Conservation (phyloP, 2,113 vertebrate species). For the Plecotus auritus region DNA sequence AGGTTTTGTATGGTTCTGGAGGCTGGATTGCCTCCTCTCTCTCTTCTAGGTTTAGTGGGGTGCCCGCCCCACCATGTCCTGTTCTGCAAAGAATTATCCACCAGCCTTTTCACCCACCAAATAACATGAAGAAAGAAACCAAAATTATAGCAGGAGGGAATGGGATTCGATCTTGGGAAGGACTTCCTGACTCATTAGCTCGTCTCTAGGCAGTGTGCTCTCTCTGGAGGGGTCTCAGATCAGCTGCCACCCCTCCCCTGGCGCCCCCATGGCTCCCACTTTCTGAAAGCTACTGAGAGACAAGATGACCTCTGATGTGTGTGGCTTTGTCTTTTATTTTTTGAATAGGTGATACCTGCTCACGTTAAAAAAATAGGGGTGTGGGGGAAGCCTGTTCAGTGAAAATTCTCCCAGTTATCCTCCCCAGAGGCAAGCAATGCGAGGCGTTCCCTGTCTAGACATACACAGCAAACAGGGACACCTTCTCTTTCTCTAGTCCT, state of each 20-base stretch:
- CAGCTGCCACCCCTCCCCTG: background rate
- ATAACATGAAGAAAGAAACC: background rate
- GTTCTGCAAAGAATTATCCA: background rate
- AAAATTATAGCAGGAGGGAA: background rate
- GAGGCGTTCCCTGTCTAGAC: background rate
- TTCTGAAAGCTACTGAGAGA: background rate
- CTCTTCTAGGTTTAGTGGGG: background rate
- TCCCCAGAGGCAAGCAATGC: background rate
- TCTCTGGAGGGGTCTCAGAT: background rate
- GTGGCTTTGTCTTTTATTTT: constrained; percentile 17
- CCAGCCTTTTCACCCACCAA: background rate
- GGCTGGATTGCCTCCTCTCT: background rate
- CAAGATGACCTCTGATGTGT: background rate
- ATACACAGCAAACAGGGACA: background rate
- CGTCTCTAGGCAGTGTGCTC: background rate
- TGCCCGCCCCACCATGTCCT: fast-evolving
- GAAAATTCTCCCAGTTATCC: background rate
- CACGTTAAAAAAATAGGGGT: background rate
- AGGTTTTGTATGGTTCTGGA: background rate
- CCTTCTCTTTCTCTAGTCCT: constrained; percentile 24
- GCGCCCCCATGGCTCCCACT: background rate
- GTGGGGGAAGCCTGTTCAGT: background rate
- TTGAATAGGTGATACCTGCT: background rate
- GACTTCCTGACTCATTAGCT: background rate
- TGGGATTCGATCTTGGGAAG: background rate